Evolutionary conservation across 1,140 invertebrate species (phyloP).

Genomic region (Papilio machaon): DNA sequence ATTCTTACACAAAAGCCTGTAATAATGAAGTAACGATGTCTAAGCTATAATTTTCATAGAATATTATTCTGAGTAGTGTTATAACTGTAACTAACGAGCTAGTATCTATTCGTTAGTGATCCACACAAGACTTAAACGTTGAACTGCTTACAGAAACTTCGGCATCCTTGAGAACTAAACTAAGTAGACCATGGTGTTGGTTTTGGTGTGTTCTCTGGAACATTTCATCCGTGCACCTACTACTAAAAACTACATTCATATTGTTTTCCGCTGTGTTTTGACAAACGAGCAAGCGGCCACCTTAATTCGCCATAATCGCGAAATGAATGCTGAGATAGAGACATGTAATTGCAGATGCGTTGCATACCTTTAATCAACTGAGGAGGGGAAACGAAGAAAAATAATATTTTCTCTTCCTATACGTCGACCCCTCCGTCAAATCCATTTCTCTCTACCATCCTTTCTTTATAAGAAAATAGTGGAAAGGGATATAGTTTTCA

Average conservation of each 20-base stretch:
- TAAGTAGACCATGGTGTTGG: background rate
- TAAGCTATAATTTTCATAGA: background rate
- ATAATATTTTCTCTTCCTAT: background rate
- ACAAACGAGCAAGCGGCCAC: background rate
- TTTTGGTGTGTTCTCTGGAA: background rate
- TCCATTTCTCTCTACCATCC: background rate
- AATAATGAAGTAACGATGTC: background rate
- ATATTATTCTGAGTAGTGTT: background rate
- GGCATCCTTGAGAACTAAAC: background rate
- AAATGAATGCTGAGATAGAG: background rate
- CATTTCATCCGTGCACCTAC: background rate
- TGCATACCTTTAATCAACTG: no score
- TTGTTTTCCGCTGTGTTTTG: background rate
- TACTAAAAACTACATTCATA: background rate
- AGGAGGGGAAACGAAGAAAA: background rate
- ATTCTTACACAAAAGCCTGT: background rate
- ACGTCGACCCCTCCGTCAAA: background rate
- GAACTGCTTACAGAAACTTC: background rate
- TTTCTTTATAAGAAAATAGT: no score
- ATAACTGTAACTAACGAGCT: conserved; percentile 20
- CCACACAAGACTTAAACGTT: background rate
- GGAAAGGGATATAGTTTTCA: no score
- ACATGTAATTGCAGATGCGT: background rate
- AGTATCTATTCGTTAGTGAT: background rate
- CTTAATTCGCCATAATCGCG: background rate